Evolutionary conservation across 2,113 vertebrate genomes (phyloP), one percentile per base, ranked within the genome.

Genomic region (Rana temporaria): DNA sequence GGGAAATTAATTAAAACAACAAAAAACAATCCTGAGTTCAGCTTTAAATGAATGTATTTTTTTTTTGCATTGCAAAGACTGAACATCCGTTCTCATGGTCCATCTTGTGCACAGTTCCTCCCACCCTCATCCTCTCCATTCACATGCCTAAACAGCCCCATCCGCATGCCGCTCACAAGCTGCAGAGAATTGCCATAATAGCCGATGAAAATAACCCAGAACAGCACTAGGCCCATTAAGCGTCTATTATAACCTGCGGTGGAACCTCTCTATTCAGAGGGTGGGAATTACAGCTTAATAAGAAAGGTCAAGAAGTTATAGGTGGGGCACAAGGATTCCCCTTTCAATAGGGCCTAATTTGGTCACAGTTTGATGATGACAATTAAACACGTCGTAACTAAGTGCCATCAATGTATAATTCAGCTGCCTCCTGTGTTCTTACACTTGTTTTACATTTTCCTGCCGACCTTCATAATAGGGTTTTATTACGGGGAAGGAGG

Each of bases 281-380:
- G 71, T 83, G 81, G 70, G 81, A 83, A 83, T 73, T 83, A 60
- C 72, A 20, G 72, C 81, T 68, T 59, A 68, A 55, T 76, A 66
- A 57, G 60, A 83, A 67, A 83, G 81, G 81, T 83, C 81, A 83
- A 76, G 71, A 74, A 83, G 81, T 83, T 76, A 83, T 60, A 83
- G 63, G 52, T 52, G 53, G 72, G 64, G 72, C 72, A 48, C 22
- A 55, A 74, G 81, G 55, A 67, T 68, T 68, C 73, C 64, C 72
- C 81, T 60, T 67, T 83, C 52, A 83, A 68, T 68, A 72, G 81
- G n/a, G 55, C 71, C 71, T 74, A 76, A 83, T 80, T 80, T 80
- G 66, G 52, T 60, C 66, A 80, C 78, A 80, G 66, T 68, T 80
- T 80, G 78, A 69, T 80, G 65, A 80, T 80, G 65, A 70, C 78